Base-by-base conservation (phyloP, 2,888 invertebrate genomes). In the Leptopilina myrica region DNA sequence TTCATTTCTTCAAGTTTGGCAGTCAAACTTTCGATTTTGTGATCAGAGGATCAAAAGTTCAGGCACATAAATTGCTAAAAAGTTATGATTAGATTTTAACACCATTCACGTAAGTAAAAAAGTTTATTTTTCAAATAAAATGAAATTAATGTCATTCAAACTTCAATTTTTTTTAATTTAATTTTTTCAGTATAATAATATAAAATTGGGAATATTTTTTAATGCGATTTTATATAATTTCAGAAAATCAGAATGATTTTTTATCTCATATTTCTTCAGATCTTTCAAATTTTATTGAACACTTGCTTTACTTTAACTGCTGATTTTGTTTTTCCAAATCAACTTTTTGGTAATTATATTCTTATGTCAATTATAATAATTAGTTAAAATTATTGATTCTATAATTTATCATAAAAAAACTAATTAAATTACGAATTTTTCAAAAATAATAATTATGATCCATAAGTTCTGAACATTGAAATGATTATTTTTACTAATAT, bases 1-100 rank as follows among this genome's bases (percentile, higher is more conserved):
- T 62, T 15, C 59, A 49, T 69, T 49, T 69, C 67, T 69, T 69
- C 26, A 11, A 53, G 49, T 53, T 49, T 69, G 62, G 62, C 62
- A 69, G 67, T 69, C 43, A 69, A 69, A 49, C 12, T 49, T 15
- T 2, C 5, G 67, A 26, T 69, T 69, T 53, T 49, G 49, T 49
- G 67, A 69, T 49, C 26, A 14, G 12, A 69, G 49, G 20, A 49
- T 53, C 12, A 8, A 67, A 12, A 11, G 49, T 49, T 49, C 49
- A 46, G 4, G 33, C 11, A 49, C 11, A 49, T 49, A 49, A 49
- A 49, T 49, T 49, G 9, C 49, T 49, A 49, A 49, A 46, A 49
- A 20, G 8, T 69, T 49, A 20, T 20, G 43, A 59, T 7, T n/a
- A 33, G 59, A 76, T 1, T 59, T 62, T 6, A 11, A 15, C 33